phyloP scores from a whole-genome alignment of 2,888 invertebrate genomes.

The Pterostichus madidus region DNA sequence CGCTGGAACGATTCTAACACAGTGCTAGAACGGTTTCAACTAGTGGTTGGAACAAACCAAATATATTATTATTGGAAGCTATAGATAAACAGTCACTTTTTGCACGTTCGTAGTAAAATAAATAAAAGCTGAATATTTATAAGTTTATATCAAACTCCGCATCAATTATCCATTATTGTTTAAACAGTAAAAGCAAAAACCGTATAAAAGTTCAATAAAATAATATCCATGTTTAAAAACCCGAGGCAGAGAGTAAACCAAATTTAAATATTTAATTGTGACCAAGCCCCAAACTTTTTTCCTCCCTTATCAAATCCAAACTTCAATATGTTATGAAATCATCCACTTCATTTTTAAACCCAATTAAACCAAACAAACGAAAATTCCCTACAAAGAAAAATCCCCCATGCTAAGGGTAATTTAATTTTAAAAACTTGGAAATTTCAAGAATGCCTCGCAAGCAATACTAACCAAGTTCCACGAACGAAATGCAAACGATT shows the following conservation, averaged over 20 bases:
- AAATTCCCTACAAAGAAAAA: slow-evolving; percentile 43
- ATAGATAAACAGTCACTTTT: too few species aligned
- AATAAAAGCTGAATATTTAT: too few species aligned
- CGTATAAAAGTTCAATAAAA: too few species aligned
- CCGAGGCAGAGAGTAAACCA: neutral
- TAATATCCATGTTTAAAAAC: neutral
- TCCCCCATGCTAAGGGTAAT: slow-evolving; percentile 32
- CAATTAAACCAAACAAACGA: slow-evolving; percentile 43
- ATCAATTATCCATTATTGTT: too few species aligned
- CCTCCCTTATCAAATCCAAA: neutral
- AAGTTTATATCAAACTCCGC: too few species aligned
- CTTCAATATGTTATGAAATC: slow-evolving; percentile 45
- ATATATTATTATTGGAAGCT: too few species aligned
- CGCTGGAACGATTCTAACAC: too few species aligned
- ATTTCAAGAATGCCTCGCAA: slow-evolving; percentile 19
- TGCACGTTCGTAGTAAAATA: too few species aligned
- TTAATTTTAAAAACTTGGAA: slow-evolving; percentile 58
- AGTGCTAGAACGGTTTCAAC: too few species aligned
- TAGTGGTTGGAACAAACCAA: too few species aligned
- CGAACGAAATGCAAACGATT: slow-evolving; percentile 58
- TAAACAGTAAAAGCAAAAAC: too few species aligned
- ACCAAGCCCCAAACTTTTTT: neutral
- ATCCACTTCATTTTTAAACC: slow-evolving; percentile 38
- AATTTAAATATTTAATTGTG: neutral
- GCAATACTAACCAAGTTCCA: slow-evolving; percentile 19